Evolutionary conservation across 2,113 vertebrate genomes (phyloP).

Genomic region (Nipponia nippon): DNA sequence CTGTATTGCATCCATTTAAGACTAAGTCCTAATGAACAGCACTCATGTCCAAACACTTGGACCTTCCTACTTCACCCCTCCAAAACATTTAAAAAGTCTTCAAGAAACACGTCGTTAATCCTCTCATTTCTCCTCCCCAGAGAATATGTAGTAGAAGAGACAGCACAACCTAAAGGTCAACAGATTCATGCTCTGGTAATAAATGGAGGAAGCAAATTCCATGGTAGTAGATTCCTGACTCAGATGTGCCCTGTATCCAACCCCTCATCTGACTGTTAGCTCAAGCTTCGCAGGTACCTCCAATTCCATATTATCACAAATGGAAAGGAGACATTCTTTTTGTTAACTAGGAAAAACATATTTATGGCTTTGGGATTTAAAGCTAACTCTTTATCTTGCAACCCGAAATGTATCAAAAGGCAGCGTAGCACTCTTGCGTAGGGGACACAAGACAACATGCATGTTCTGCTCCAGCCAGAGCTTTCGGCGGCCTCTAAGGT

Average conservation of each 20-base stretch:
- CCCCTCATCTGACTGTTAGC: not conserved
- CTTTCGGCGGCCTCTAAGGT: not conserved
- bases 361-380: not conserved
- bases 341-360: not conserved
- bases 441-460: not conserved
- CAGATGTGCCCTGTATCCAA: not conserved
- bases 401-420: not conserved
- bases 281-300: not conserved
- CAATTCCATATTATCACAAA: not conserved
- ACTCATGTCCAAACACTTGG: not conserved
- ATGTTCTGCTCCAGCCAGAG: not conserved
- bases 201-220: not conserved
- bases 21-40: not conserved
- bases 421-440: not conserved
- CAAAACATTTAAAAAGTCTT: not conserved
- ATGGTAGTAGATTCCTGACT: not conserved
- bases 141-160: not conserved
- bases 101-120: not conserved
- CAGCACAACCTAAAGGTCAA: not conserved
- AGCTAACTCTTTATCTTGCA: not conserved
- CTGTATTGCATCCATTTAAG: not conserved
- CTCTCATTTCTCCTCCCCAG: not conserved
- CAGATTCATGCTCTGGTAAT: not conserved
- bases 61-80: not conserved
- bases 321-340: not conserved